These are phyloP conservation scores for Dallia pectoralis DNA, from an alignment of 2,797 vertebrate species.

Conservation along the genomic window DNA sequence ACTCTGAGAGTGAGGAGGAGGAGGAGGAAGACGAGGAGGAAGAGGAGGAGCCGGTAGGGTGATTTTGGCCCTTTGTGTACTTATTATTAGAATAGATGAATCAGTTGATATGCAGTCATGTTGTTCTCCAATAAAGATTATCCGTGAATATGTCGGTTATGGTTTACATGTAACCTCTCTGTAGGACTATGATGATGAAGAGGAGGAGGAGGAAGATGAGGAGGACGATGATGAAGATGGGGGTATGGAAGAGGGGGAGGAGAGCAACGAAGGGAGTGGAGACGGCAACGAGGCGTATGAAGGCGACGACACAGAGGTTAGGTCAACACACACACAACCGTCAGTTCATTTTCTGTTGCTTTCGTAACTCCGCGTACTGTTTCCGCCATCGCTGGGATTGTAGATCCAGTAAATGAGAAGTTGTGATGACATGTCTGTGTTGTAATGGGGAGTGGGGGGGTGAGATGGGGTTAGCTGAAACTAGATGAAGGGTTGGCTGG, in stretches of 20 bases:
- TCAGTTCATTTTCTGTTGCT: not conserved
- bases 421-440: not conserved
- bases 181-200: slow-evolving; percentile 87
- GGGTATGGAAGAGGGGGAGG: slow-evolving; percentile 92
- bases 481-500: not conserved
- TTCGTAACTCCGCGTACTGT: slow-evolving; percentile 32
- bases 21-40: slow-evolving; percentile 90
- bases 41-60: slow-evolving; percentile 72
- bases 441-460: not conserved
- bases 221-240: slow-evolving; percentile 91
- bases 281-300: slow-evolving; percentile 92
- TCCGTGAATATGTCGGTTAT: not conserved
- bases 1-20: slow-evolving; percentile 91
- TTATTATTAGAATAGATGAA: not conserved
- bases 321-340: slow-evolving; percentile 16
- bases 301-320: slow-evolving; percentile 89
- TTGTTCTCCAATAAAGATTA: not conserved
- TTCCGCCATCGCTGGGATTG: not conserved
- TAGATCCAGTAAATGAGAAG: not conserved
- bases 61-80: too few species aligned
- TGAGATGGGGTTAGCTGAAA: too few species aligned
- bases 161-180: not conserved
- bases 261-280: slow-evolving; percentile 91
- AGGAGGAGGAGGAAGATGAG: slow-evolving; percentile 87
- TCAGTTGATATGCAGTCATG: not conserved